Evolutionary conservation across 2,797 vertebrate genomes (phyloP), one percentile per base, ranked within the genome.

Genomic region (Acrossocheilus wenchowensis): DNA sequence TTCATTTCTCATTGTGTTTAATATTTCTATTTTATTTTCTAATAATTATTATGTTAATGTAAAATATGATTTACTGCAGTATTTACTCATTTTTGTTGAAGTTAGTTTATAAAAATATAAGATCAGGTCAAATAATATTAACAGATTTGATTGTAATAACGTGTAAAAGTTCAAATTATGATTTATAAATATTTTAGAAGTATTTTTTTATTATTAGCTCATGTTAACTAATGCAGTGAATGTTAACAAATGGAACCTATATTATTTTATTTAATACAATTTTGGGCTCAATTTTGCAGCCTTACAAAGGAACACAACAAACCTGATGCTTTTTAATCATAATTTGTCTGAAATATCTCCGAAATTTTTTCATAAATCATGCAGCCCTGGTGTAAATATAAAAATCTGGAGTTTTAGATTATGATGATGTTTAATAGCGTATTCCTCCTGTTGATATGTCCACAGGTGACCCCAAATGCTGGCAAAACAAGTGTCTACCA

Each of bases 401-500:
- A 26, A 73, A 15, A 8, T 48, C 41, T 5, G n/a, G 34, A 36
- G 14, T 23, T 34, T 54, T 10, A 23, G 50, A 54, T 36, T 4
- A 36, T 36, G 10, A 21, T 34, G 72, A 50, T 52, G 12, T 54
- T 36, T 43, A 2, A 36, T 12, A n/a, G 17, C 60, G 26, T 43
- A 3, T 57, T 48, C 54, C 34, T 54, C n/a, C 43, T 48, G 1
- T 74, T n/a, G 26, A 50, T 88, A 1, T 87, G 87, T 94, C 87
- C 89, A 83, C 95, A 99, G 98, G 98, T 97, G 98, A 99, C 93
- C 98, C 98, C 90, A 99, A 99, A 96, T 98, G 97, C 91, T 99
- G 98, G 98, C 98, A 99, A 95, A 99, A 99, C 96, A 99, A 99
- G 95, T 98, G 97, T 95, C 97, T 99, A 95, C 97, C 98, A 0